Evolutionary conservation across 2,113 vertebrate genomes (phyloP).

Genomic region (Euleptes europaea): DNA sequence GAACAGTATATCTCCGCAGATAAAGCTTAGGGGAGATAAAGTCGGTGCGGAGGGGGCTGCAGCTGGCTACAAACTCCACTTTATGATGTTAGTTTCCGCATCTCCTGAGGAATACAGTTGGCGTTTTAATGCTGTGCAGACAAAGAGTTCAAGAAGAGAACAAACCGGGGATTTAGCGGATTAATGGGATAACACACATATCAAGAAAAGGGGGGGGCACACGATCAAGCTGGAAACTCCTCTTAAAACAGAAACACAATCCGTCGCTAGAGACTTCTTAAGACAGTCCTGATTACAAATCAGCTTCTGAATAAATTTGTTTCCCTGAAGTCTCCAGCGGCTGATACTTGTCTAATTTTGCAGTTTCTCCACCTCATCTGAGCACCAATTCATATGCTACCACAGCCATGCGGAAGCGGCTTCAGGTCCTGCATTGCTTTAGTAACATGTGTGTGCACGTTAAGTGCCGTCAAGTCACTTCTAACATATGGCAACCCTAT

Average conservation of each 20-base stretch:
- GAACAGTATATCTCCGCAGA: background rate
- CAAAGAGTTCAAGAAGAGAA: slow-evolving; percentile 21
- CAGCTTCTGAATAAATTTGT: background rate
- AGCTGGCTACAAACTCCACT: background rate
- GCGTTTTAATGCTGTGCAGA: background rate
- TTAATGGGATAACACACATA: background rate
- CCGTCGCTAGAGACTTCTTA: background rate
- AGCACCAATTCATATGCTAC: background rate
- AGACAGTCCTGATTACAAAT: slow-evolving; percentile 7
- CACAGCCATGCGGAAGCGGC: background rate
- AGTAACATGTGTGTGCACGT: too few relatives aligned
- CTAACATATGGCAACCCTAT: too few relatives aligned
- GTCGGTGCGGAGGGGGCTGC: background rate
- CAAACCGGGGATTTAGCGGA: background rate
- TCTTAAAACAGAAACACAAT: background rate
- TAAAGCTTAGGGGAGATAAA: background rate
- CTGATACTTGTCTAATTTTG: background rate
- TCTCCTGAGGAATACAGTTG: background rate
- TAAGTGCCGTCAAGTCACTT: too few relatives aligned
- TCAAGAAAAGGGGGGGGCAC: background rate
- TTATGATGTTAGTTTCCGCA: background rate
- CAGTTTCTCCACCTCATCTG: background rate
- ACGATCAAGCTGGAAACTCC: background rate
- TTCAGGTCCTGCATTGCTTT: background rate
- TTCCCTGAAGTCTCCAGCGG: background rate